Evolutionary conservation across 2,797 vertebrate genomes (phyloP), one percentile per base, ranked within the genome.

Genomic region (Sciurus vulgaris): DNA sequence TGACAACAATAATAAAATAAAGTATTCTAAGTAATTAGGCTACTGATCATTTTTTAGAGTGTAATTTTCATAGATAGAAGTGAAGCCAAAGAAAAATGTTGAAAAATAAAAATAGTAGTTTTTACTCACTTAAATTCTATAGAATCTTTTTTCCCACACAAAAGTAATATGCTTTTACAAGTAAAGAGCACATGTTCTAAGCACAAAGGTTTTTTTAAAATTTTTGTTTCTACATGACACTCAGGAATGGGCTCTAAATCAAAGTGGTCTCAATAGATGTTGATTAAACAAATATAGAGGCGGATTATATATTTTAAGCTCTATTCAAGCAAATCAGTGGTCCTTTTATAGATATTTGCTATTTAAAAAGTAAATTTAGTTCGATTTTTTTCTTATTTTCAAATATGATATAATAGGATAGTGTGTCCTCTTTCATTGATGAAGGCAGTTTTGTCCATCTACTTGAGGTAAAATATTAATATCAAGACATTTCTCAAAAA

Each of bases 221-320:
- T 88, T 96, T 96, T 91, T 77, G 65, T 82, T 12, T 77, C 47
- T 38, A 69, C 33, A 51, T 76, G 51, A 82, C 41, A 51, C 2
- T 86, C n/a, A 91, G 54, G 74, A 85, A 85, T 35, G 30, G 33
- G 35, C 14, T 91, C 33, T 91, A 85, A 89, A 54, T 93, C 67
- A 91, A 88, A 93, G 38, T 85, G 20, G 17, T 77, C 33, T 96
- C 78, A 88, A 73, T 89, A 93, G 74, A 85, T 49, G 47, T 13
- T 82, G 79, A 95, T 83, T 91, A 91, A 92, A 86, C 59, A 91
- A n/a, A 96, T 85, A 91, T 12, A 82, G 20, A 91, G 4, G 56
- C 35, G 67, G n/a, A 82, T 93, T 44, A 82, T 93, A 51, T 85
- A 88, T 96, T 94, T 91, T 91, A 95, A 77, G 4, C 6, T 76